Conservation (phyloP, 2,888 invertebrate species). For the Arge pagana region DNA sequence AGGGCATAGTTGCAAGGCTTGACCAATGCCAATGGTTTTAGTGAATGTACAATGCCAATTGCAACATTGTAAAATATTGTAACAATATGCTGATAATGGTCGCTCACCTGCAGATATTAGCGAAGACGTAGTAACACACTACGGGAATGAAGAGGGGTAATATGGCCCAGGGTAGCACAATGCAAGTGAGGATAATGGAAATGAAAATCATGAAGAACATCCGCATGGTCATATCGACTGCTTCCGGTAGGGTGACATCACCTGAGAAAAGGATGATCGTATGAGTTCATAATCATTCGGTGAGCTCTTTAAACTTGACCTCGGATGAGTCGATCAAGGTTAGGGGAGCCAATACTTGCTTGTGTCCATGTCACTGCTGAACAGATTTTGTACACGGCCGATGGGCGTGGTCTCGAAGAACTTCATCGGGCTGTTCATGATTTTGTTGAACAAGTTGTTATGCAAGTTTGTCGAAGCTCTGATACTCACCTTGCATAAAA, state of each 20-base stretch:
- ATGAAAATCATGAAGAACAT: constrained; percentile 61
- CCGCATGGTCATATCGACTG: constrained; percentile 63
- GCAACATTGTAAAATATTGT: not conserved
- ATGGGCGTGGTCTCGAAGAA: constrained; percentile 55
- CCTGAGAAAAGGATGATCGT: constrained; percentile 54
- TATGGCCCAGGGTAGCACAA: constrained; percentile 61
- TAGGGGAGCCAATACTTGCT: no score
- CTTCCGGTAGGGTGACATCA: constrained; percentile 63
- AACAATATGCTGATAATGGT: no score
- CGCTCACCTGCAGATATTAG: constrained; percentile 57
- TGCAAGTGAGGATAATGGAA: constrained; percentile 59
- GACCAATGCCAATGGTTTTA: no score
- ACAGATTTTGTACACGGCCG: constrained; percentile 63
- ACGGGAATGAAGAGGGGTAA: constrained; percentile 59
- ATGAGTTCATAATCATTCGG: not conserved
- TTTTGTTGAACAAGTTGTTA: constrained; percentile 58
- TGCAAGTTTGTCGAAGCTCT: constrained; percentile 64
- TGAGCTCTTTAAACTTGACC: no score
- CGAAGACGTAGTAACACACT: constrained; percentile 54
- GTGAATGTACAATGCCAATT: no score
- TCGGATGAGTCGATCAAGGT: no score
- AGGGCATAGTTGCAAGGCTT: no score
- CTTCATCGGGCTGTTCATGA: constrained; percentile 56
- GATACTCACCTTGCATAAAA: constrained; percentile 62
- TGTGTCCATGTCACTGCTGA: constrained; percentile 65